Evolutionary conservation across 2,113 vertebrate genomes (phyloP), one percentile per base, ranked within the genome.

Genomic region (Macrotis lagotis): DNA sequence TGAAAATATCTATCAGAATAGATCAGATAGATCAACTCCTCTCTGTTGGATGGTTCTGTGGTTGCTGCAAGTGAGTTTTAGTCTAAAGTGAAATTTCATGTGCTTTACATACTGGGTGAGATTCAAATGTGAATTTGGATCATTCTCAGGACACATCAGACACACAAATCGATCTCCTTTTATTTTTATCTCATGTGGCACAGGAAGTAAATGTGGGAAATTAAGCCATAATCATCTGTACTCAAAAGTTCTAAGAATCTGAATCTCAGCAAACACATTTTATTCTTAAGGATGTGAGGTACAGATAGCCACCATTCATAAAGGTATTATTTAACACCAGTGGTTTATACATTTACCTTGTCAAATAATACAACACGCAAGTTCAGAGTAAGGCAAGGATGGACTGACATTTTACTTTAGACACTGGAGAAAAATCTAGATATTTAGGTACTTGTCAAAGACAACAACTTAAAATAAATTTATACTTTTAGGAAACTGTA

Each of bases 61-160:
- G 51, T 51, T 88, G 0, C 0, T 11, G 47, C 51, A 53, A 50
- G 5, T 0, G 0, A 31, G 24, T 37, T 1, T 26, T 50, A 59
- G 22, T 88, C 31, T 22, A 37, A 3, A 37, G 10, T 51, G 37
- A 49, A 93, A 9, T 48, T 91, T 16, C 10, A 1, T 0, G 37
- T 0, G 49, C 91, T 55, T 91, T 53, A 14, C 44, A 2, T 25
- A 55, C 93, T 51, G 22, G 28, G 8, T 50, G 9, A 0, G 0
- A 44, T 4, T 31, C 91, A 83, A 7, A 51, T 48, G 37, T 52
- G 37, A 89, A 89, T 28, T 1, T 11, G 31, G 28, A 48, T 10
- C 31, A 24, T 49, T 91, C 92, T 51, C 16, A 19, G 19, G 90
- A 48, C 48, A 28, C 47, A 37, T 90, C 5, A 9, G 47, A 53